Evolutionary conservation across 2,888 invertebrate species (phyloP), one percentile per base, ranked within the genome.

Genomic region (Plebejus argus): DNA sequence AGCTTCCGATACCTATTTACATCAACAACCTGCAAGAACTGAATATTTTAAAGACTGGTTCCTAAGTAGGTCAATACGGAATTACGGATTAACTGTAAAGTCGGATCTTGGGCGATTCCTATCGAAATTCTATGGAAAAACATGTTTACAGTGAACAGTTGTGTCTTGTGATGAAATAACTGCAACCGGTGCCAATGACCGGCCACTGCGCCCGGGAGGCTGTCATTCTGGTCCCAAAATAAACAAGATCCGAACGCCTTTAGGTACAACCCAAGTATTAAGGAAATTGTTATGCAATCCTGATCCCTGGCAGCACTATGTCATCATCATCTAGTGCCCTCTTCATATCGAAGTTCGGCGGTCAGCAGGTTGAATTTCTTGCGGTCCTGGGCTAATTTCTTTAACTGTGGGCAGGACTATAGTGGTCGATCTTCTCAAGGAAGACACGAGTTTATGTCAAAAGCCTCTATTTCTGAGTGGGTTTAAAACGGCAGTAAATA

Each of bases 131-230:
- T 66, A 77, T 78, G 78, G 81, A 76, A 80, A 89, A 91, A 88
- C 87, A 82, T 88, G 88, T 90, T 90, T 89, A 87, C 88, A 84
- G 87, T 86, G 89, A 87, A 88, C 85, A 89, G 85, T 87, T 86
- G 74, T 33, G 66, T 28, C 28, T 66, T 87, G 85, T 86, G 86
- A 87, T 88, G 88, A 90, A 90, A 91, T 93, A 93, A 93, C 93
- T 92, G 93, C 93, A 92, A 91, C 86, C 82, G 87, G 87, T 86
- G 92, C 86, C 93, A 93, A 92, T 89, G 93, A 93, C 93, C 93
- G 88, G 85, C 84, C 87, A 85, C 83, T 87, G 87, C 86, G 86
- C 87, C 86, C 83, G 85, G 84, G 86, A 89, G 89, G 89, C 89
- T 88, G 91, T 89, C 87, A 87, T 87, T 87, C 93, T 86, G 90